Percentiles rank a stretch among this genome's conserved stretches.
Conservation (phyloP, 2,113 vertebrate genomes). For the Sinocyclocheilus rhinocerous region DNA sequence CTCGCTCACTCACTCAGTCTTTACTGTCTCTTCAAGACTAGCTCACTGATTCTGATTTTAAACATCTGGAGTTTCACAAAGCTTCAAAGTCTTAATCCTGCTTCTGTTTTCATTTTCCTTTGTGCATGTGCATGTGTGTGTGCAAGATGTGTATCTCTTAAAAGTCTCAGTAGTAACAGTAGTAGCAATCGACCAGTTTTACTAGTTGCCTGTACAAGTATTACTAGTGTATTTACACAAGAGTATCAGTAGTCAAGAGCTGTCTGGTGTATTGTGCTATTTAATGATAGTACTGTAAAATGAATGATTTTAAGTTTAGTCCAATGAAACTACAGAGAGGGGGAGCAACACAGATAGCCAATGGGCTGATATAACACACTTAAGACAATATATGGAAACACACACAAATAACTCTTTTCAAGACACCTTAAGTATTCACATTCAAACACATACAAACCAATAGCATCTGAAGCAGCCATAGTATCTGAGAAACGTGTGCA, state of each 20-base stretch:
- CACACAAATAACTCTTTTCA: neutral
- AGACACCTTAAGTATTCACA: too few relatives aligned
- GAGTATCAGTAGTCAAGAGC: neutral
- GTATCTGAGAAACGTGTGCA: neutral
- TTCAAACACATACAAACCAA: too few relatives aligned
- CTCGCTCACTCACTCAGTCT: constrained; percentile 2
- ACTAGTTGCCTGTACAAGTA: neutral
- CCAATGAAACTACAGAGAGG: neutral
- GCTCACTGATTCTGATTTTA: constrained; percentile 68
- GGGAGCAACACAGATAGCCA: neutral
- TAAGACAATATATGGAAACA: neutral
- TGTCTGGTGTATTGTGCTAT: neutral
- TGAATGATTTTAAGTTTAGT: neutral
- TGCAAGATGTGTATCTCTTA: constrained; percentile 46
- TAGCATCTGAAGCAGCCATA: neutral
- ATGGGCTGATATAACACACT: constrained; percentile 12
- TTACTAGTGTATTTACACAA: neutral
- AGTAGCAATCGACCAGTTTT: neutral
- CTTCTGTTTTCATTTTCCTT: constrained; percentile 52
- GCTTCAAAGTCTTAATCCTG: constrained; percentile 61
- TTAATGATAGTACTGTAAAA: neutral
- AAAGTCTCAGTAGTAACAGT: constrained; percentile 11
- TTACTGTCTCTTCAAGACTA: constrained; percentile 58
- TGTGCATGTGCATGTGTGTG: constrained; percentile 46
- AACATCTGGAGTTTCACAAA: constrained; percentile 67